A percentile compares a stretch with the other conserved stretches of the same genome.
Evolutionary conservation across 2,113 vertebrate genomes (phyloP).

Genomic region (Aegithalos caudatus): DNA sequence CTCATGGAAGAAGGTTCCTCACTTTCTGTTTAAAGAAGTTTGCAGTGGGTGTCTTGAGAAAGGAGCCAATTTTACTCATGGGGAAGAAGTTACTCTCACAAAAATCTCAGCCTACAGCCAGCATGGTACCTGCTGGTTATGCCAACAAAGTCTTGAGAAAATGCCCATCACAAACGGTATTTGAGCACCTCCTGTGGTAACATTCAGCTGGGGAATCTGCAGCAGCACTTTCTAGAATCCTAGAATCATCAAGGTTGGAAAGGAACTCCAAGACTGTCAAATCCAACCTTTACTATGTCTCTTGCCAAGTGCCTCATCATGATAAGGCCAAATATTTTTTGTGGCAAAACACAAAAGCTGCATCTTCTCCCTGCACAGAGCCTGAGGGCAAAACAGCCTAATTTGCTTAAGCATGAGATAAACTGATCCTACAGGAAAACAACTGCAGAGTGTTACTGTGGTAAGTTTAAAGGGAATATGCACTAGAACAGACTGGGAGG

Average conservation of each 20-base stretch:
- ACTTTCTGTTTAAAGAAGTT: neutral
- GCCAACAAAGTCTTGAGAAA: neutral
- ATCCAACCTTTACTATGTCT: neutral
- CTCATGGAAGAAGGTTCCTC: neutral
- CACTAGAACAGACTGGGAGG: rapidly evolving
- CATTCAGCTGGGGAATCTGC: neutral
- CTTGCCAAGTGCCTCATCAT: neutral
- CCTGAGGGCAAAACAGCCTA: neutral
- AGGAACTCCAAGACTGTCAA: neutral
- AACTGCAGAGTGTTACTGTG: neutral
- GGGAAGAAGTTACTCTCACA: neutral
- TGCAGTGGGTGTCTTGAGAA: neutral
- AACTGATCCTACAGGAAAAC: neutral
- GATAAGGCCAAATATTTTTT: neutral
- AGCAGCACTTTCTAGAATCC: neutral
- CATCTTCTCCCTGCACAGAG: neutral
- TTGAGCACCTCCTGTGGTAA: neutral
- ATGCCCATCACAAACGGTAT: rapidly evolving
- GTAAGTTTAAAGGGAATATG: neutral
- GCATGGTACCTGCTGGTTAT: neutral
- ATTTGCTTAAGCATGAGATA: neutral
- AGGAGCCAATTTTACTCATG: neutral
- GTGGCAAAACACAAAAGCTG: neutral
- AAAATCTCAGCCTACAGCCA: neutral
- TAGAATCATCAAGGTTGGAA: neutral